Conservation (phyloP, 2,113 vertebrate genomes). For the Ptilonorhynchus violaceus region DNA sequence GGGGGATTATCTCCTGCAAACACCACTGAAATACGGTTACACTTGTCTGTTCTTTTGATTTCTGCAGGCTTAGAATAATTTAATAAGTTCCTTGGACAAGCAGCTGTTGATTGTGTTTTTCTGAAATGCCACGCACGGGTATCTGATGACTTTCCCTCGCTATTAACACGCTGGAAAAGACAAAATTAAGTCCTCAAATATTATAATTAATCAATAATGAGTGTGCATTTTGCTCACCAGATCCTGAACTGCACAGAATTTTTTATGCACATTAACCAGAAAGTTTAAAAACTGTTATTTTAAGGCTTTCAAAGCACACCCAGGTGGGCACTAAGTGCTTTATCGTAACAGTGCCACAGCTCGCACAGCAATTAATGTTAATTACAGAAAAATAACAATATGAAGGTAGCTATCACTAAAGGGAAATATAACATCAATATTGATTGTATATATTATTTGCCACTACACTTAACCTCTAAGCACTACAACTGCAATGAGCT, state of each 20-base stretch:
- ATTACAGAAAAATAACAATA: neutral
- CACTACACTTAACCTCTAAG: neutral
- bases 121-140: neutral
- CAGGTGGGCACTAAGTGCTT: neutral
- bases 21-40: neutral
- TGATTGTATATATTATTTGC: neutral
- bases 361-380: neutral
- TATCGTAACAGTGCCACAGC: neutral
- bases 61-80: neutral
- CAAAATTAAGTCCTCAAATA: neutral
- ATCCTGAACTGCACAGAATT: neutral
- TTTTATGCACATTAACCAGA: neutral
- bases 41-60: neutral
- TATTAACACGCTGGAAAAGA: neutral
- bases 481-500: neutral
- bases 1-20: neutral
- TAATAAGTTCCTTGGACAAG: neutral
- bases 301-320: neutral
- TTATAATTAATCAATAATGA: neutral
- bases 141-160: neutral
- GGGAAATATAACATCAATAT: accelerated
- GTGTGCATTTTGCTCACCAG: neutral
- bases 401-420: neutral
- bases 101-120: neutral
- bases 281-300: neutral